Evolutionary conservation across 2,888 invertebrate genomes (phyloP), one percentile per base, ranked within the genome.

Genomic region (Phanerotoma sp.): DNA sequence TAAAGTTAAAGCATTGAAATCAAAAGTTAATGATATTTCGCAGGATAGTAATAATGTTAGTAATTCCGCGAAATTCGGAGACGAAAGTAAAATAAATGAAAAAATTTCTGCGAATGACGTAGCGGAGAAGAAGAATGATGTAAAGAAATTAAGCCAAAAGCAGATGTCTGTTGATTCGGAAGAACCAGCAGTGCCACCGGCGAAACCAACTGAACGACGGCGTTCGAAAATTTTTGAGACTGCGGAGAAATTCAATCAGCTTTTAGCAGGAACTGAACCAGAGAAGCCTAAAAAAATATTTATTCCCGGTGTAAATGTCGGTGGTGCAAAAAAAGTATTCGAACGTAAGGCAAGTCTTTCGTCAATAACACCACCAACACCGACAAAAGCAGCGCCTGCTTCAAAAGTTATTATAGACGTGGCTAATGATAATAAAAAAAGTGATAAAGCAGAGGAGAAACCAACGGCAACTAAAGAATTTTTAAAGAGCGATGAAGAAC

Each of bases 261-360:
- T 76, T 49, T 63, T 71, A 3, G 66, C 67, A 5, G 64, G 47
- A 21, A 33, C 59, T 2, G 75, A 74, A 6, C 70, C 71, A 20
- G 80, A 82, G 45, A 90, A 90, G 72, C 87, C 87, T 30, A 91
- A 90, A 77, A 93, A 91, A 76, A 81, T 91, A 47, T 85, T 89
- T 62, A 88, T 92, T 70, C 89, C 91, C 25, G 83, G 83, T 28
- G 90, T 91, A 13, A 92, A 89, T 73, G 92, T 93, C 1, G 91
- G 89, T 49, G 92, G 89, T 71, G 92, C 89, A 65, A 93, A 92
- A 66, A 88, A 89, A 67, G 91, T 90, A 66, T 93, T 91, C 70
- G 92, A 93, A 75, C 82, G 89, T 50, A 87, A 89, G 75, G 88
- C 89, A 1, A 88, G 87, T 45, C 80, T 87, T 35, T 75, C 69